Percentiles rank a stretch among this genome's conserved stretches.
Conservation (phyloP, 2,797 vertebrate species). For the Falco novaeseelandiae region DNA sequence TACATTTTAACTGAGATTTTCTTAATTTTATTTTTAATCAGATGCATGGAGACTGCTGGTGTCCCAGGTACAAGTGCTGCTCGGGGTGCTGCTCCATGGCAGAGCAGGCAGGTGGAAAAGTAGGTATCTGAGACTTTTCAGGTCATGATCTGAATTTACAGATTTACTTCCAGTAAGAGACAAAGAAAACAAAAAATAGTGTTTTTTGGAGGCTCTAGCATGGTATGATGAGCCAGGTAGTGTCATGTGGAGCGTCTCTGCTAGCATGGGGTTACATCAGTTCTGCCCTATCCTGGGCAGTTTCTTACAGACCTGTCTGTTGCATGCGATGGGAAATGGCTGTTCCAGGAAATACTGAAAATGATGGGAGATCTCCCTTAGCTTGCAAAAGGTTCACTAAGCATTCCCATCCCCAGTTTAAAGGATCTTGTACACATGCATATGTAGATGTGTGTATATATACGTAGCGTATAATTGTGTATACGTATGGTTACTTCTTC, state of each 20-base stretch:
- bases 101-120: not conserved
- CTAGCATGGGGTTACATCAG: not conserved
- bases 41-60: not conserved
- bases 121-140: not conserved
- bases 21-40: not conserved
- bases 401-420: not conserved
- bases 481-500: not conserved
- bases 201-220: not conserved
- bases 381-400: not conserved
- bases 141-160: not conserved
- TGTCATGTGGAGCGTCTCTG: not conserved
- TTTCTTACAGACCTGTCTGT: not conserved
- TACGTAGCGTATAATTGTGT: not conserved
- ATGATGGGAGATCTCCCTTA: not conserved
- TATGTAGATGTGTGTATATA: not conserved
- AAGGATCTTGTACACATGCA: rapidly evolving
- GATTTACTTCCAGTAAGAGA: not conserved
- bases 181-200: not conserved
- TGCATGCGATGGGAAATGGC: not conserved
- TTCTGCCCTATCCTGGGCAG: not conserved
- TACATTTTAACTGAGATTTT: not conserved
- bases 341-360: not conserved
- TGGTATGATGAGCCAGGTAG: not conserved
- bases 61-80: not conserved
- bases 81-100: not conserved